phyloP scores from a whole-genome alignment of 2,797 vertebrate genomes.

The Esox masquinongy region DNA sequence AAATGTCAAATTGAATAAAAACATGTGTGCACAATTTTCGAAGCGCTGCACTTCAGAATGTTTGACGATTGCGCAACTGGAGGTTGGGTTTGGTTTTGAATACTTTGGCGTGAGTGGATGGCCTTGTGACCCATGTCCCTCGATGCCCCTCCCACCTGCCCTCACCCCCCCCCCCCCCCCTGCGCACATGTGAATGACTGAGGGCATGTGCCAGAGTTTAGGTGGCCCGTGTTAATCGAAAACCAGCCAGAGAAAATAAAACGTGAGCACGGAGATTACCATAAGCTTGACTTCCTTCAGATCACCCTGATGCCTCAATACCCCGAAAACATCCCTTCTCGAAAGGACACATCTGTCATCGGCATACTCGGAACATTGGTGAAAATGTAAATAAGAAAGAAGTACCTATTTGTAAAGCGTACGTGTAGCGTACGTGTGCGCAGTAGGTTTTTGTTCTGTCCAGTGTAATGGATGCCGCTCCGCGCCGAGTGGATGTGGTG shows the following conservation, averaged over 20 bases:
- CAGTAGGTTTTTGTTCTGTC: background rate
- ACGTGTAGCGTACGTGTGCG: background rate
- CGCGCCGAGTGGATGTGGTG: background rate
- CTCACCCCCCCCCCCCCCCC: background rate
- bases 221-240: background rate
- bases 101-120: background rate
- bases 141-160: background rate
- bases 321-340: background rate
- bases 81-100: background rate
- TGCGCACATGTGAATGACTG: background rate
- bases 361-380: background rate
- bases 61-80: constrained; percentile 54
- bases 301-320: background rate
- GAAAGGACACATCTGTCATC: background rate
- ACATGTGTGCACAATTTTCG: constrained; percentile 61
- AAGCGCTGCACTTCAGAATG: constrained; percentile 33
- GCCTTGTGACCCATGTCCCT: background rate
- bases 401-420: background rate
- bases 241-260: too few species aligned
- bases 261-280: background rate
- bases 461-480: background rate
- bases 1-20: constrained; percentile 65
- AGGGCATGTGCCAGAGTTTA: background rate
- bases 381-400: background rate
- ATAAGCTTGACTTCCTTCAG: background rate